These are phyloP conservation scores for Acanthurus tractus DNA, from an alignment of 2,797 vertebrate species.

Conservation along the genomic window DNA sequence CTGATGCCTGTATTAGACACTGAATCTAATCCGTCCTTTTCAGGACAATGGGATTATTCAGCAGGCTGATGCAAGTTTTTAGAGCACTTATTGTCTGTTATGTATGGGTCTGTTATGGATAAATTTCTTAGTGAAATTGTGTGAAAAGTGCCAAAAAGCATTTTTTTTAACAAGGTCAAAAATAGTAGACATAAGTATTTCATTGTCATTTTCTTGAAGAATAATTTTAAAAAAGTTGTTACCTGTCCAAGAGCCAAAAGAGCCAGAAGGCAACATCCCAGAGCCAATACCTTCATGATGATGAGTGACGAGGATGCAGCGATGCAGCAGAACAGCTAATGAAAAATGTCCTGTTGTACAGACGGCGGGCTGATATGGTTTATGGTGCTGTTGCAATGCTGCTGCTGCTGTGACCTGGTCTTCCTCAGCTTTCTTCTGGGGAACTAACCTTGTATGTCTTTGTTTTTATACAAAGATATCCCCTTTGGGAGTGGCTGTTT, in stretches of 20 bases:
- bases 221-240: neutral
- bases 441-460: neutral
- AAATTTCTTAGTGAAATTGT: no score
- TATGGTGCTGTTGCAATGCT: neutral
- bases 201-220: no score
- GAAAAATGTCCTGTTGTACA: neutral
- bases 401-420: neutral
- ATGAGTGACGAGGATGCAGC: neutral
- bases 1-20: neutral
- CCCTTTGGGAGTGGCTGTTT: neutral
- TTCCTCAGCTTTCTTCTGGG: neutral
- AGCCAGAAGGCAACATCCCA: slow-evolving; percentile 39
- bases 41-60: neutral
- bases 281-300: slow-evolving; percentile 58
- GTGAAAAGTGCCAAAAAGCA: no score
- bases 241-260: slow-evolving; percentile 67
- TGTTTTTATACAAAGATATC: slow-evolving; percentile 44
- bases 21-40: neutral
- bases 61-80: neutral
- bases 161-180: no score
- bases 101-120: neutral
- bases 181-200: no score
- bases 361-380: neutral
- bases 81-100: neutral
- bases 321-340: slow-evolving; percentile 3